Percentiles rank a stretch among this genome's conserved stretches.
phyloP scores from a whole-genome alignment of 2,888 invertebrate genomes.

The Vannuccia rotundouncinata region DNA sequence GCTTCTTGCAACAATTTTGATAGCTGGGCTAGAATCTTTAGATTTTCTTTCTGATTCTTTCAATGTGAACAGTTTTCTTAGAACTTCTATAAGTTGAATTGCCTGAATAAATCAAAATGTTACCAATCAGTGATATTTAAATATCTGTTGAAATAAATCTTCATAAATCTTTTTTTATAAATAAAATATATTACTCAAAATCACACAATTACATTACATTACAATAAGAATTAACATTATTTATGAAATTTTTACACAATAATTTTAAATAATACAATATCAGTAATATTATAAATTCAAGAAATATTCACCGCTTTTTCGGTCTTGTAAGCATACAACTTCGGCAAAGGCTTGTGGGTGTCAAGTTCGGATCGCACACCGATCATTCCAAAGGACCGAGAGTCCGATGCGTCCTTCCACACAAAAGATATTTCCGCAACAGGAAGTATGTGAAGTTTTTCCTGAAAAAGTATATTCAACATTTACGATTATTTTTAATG shows the following conservation, averaged over 20 bases:
- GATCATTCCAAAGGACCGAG: slow-evolving; percentile 93
- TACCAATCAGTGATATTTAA: too few species aligned
- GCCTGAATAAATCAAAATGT: too few species aligned
- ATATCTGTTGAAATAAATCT: too few species aligned
- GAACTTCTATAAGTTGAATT: neutral
- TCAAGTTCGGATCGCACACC: slow-evolving; percentile 91
- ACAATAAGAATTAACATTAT: neutral
- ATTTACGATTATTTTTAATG: too few species aligned
- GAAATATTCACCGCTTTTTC: slow-evolving; percentile 89
- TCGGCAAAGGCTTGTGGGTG: slow-evolving; percentile 60
- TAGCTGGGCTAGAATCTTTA: too few species aligned
- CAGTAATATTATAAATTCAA: neutral
- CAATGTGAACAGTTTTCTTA: neutral
- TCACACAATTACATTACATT: too few species aligned
- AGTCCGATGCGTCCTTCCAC: slow-evolving; percentile 93
- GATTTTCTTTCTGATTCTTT: neutral
- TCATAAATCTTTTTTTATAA: too few species aligned
- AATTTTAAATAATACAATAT: neutral
- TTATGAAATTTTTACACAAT: neutral
- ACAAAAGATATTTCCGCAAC: slow-evolving; percentile 98
- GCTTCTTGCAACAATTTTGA: neutral
- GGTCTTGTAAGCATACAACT: slow-evolving; percentile 97
- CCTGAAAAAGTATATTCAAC: too few species aligned
- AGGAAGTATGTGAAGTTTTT: slow-evolving; percentile 88
- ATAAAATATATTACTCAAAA: too few species aligned